Conservation (phyloP, 1,140 invertebrate genomes). For the Semibalanus balanoides region DNA sequence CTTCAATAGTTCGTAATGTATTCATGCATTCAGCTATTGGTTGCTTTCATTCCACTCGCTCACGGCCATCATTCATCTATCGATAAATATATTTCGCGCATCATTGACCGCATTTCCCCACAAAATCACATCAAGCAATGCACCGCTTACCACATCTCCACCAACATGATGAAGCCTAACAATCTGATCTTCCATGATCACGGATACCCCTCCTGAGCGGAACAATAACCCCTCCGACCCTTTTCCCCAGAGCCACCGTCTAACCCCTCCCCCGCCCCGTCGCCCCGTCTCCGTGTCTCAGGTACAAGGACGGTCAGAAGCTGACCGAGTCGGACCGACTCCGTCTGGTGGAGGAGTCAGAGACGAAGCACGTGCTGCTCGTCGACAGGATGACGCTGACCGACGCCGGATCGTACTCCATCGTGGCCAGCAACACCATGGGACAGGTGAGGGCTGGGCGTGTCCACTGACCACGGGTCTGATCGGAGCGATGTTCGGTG, state of each 20-base stretch:
- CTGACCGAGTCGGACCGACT: constrained; percentile 18
- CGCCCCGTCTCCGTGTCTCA: background rate
- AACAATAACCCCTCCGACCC: background rate
- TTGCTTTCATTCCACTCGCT: too few relatives aligned
- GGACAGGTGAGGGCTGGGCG: constrained; percentile 50
- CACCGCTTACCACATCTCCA: too few relatives aligned
- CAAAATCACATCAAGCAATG: too few relatives aligned
- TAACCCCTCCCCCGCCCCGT: background rate
- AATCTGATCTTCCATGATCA: constrained; percentile 3
- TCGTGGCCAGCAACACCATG: constrained; percentile 65
- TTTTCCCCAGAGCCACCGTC: background rate
- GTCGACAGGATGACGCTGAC: background rate
- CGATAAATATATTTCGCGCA: too few relatives aligned
- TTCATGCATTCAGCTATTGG: too few relatives aligned
- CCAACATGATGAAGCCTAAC: too few relatives aligned
- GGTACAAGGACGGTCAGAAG: constrained; percentile 26
- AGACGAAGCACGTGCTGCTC: background rate
- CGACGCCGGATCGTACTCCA: constrained; percentile 78
- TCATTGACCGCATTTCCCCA: too few relatives aligned
- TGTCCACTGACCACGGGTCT: too few relatives aligned
- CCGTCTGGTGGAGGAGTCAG: constrained; percentile 14
- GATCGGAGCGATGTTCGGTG: too few relatives aligned
- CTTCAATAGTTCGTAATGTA: too few relatives aligned
- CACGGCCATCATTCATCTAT: too few relatives aligned
- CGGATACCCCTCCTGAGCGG: background rate